phyloP scores from a whole-genome alignment of 2,888 invertebrate genomes.

The Phortica magna region DNA sequence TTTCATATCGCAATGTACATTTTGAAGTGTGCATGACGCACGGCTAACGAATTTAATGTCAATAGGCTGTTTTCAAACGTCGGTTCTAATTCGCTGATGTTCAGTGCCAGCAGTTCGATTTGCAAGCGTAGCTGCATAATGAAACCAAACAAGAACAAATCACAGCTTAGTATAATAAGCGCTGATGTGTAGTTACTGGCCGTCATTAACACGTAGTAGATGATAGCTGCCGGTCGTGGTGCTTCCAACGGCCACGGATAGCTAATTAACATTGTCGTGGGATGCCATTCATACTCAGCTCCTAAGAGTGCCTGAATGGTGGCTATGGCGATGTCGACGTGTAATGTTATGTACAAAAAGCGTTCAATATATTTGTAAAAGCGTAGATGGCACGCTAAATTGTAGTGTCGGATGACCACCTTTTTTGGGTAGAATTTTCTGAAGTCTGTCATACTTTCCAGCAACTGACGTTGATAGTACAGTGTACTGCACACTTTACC shows the following conservation, averaged over 20 bases:
- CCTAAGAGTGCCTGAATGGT: neutral
- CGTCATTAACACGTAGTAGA: neutral
- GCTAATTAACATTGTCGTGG: neutral
- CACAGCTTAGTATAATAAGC: slow-evolving; percentile 6
- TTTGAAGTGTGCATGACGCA: neutral
- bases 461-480: slow-evolving; percentile 37
- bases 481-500: slow-evolving; percentile 43
- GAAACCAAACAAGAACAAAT: slow-evolving; percentile 4
- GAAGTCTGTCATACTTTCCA: slow-evolving; percentile 6
- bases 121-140: slow-evolving; percentile 15
- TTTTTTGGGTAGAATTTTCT: slow-evolving; percentile 17
- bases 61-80: neutral
- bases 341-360: slow-evolving; percentile 26
- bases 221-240: neutral
- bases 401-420: slow-evolving; percentile 16
- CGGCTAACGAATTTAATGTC: neutral
- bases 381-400: slow-evolving; percentile 16
- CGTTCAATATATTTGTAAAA: slow-evolving; percentile 25
- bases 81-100: slow-evolving; percentile 42
- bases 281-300: neutral
- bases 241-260: neutral
- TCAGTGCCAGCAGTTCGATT: slow-evolving; percentile 8
- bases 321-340: neutral
- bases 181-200: neutral
- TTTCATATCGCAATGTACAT: neutral